Conservation (phyloP, 2,113 vertebrate species). For the Bucco capensis region DNA sequence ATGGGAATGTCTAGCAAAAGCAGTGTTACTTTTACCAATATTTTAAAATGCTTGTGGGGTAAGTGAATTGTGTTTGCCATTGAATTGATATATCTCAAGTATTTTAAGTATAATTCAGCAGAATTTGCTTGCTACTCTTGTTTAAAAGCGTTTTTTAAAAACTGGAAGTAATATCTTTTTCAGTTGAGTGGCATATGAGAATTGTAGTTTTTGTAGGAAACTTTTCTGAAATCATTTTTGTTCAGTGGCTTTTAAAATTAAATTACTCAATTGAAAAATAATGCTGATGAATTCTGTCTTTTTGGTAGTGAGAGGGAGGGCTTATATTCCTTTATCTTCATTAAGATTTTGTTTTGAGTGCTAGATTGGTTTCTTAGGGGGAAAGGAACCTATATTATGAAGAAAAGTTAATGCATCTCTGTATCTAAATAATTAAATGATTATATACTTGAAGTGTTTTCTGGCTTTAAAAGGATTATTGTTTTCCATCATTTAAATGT, state of each 20-base stretch:
- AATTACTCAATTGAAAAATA: background rate
- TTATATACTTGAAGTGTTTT: background rate
- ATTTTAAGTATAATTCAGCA: background rate
- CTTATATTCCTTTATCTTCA: background rate
- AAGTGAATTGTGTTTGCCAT: conserved; percentile 16
- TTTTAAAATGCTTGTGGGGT: conserved; percentile 37
- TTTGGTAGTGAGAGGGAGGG: background rate
- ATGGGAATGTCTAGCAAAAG: background rate
- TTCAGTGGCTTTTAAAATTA: background rate
- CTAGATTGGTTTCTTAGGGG: background rate
- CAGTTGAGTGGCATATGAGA: background rate
- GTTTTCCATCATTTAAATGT: background rate
- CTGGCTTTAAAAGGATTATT: background rate
- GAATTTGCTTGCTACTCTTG: background rate
- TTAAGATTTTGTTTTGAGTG: background rate
- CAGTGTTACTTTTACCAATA: background rate
- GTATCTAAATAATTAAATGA: background rate
- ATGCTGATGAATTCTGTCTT: background rate
- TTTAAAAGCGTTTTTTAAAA: background rate
- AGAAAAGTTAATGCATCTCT: background rate
- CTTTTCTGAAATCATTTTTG: background rate
- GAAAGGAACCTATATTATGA: background rate
- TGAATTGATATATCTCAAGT: background rate
- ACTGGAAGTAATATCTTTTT: background rate
- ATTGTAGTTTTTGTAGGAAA: background rate